Percentiles rank a stretch among this genome's conserved stretches.
These are phyloP conservation scores for Nomada fucata DNA, from an alignment of 2,888 invertebrate species.

Conservation along the genomic window DNA sequence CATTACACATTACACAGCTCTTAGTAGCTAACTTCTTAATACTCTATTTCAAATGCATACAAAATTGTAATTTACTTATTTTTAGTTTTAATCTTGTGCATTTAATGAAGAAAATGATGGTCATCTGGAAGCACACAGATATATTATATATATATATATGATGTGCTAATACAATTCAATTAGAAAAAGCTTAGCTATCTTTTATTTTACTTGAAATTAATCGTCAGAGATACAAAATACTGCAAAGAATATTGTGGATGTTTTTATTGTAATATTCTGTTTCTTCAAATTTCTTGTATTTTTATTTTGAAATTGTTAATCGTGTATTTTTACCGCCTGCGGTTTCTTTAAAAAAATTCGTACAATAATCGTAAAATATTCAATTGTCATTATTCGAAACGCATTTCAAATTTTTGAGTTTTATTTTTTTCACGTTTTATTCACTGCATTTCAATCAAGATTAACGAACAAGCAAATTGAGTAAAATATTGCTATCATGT, in stretches of 20 bases:
- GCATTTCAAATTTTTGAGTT: neutral
- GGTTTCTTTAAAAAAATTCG: conserved; percentile 12
- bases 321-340: conserved; percentile 43
- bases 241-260: conserved; percentile 9
- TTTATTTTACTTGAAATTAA: conserved; percentile 8
- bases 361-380: neutral
- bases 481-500: neutral
- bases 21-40: conserved; percentile 27
- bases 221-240: conserved; percentile 8
- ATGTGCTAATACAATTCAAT: neutral
- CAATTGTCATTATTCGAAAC: neutral
- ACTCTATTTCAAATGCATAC: conserved; percentile 14
- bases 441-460: neutral
- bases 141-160: neutral
- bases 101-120: conserved; percentile 10
- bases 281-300: neutral
- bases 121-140: conserved; percentile 35
- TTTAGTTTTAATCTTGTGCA: conserved; percentile 32
- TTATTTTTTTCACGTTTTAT: neutral
- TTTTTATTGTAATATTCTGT: conserved; percentile 5
- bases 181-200: conserved; percentile 6
- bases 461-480: neutral
- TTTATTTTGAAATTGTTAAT: conserved; percentile 11
- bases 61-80: conserved; percentile 39
- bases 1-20: conserved; percentile 10